Base-by-base conservation (phyloP, 2,797 vertebrate species). In the Sebastes nivosus region DNA sequence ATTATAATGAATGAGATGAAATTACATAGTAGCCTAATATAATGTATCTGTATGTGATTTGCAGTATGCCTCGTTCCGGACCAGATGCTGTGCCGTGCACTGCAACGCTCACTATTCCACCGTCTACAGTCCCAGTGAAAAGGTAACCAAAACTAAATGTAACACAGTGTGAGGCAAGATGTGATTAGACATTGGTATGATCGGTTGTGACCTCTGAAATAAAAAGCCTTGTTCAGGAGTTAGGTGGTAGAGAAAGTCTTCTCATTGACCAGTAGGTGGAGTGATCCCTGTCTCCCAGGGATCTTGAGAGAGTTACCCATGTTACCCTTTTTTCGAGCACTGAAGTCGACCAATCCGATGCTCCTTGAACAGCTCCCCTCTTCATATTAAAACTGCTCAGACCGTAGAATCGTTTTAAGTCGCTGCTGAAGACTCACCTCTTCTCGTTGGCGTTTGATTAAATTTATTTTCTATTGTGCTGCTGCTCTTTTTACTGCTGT, bases 71-170 rank as follows among this genome's bases (percentile, higher is more conserved):
- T 81, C 92, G 22, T 79, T 93, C 77, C 91, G 80, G 69, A 85
- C 93, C 60, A 85, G 91, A 61, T 90, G 88, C 18, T 91, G 88
- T 75, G 65, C 86, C 16, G 24, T 84, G 30, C 79, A 77, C 52
- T 77, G 81, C 68, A 83, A 66, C 6, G 75, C 78, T 46, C 89
- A 80, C 0, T 96, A 96, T 75, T 94, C 95, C 38, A 95, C 94
- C 0, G 55, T 87, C 8, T 67, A 72, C 54, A 81, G 75, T 59
- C 18, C 83, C 64, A 81, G 12, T 78, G 95, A 96, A 74, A 93
- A 96, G 95, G 95, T 96, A 87, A 2, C 2, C 16, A 16, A 18
- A 46, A 46, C 16, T 46, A 27, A 6, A 52, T 38, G 36, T 38
- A 38, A 38, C 36, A 14, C 13, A 38, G 13, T 14, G 36, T 38